Conservation (phyloP, 2,888 invertebrate genomes). For the Trichogramma evanescens region DNA sequence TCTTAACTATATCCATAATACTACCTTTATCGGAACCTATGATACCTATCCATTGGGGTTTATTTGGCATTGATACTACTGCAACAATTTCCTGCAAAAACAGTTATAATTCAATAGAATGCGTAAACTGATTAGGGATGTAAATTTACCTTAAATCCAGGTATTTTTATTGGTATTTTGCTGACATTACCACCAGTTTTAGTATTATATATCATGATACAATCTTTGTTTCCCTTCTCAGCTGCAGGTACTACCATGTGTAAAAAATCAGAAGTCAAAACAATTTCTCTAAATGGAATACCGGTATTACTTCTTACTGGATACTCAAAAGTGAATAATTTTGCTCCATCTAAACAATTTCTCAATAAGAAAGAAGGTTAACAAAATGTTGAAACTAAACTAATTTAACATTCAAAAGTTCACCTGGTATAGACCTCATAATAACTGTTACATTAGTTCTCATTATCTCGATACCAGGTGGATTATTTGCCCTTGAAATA, state of each 20-base stretch:
- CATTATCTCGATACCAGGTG: conserved; percentile 59
- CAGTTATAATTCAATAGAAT: background rate
- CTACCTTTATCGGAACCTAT: conserved; percentile 86
- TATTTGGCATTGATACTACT: conserved; percentile 76
- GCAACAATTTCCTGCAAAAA: conserved; percentile 62
- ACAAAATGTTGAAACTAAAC: background rate
- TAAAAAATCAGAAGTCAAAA: conserved; percentile 74
- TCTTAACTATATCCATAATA: conserved; percentile 82
- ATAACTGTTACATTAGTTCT: conserved; percentile 62
- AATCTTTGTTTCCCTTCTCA: conserved; percentile 75
- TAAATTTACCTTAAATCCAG: conserved; percentile 51
- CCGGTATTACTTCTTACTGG: conserved; percentile 67
- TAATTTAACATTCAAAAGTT: background rate
- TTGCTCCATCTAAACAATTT: conserved; percentile 58
- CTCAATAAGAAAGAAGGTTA: background rate
- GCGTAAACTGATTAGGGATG: background rate
- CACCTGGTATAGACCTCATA: conserved; percentile 68
- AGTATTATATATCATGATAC: conserved; percentile 75
- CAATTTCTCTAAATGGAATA: conserved; percentile 65
- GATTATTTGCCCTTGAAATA: conserved; percentile 62
- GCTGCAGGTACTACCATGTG: conserved; percentile 73
- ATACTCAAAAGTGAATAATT: conserved; percentile 75
- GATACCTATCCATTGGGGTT: conserved; percentile 77
- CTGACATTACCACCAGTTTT: conserved; percentile 61
- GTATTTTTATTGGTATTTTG: conserved; percentile 51